Evolutionary conservation across 2,888 invertebrate species (phyloP).

Genomic region (Ophioninae sp.): DNA sequence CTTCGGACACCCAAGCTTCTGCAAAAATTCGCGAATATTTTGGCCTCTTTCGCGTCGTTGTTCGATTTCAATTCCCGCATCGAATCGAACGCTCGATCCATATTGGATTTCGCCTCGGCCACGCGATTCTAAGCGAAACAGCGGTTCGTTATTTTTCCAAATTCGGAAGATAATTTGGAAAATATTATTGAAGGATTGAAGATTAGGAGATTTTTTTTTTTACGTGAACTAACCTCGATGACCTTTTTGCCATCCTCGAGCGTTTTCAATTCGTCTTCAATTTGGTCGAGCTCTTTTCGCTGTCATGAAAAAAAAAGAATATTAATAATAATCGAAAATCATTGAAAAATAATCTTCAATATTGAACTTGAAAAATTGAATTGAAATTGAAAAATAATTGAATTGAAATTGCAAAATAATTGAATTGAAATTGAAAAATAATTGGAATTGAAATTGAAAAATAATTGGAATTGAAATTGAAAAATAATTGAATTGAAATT

Average conservation of each 20-base stretch:
- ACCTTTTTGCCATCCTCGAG: constrained; percentile 85
- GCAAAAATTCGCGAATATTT: constrained; percentile 95
- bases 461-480: too few species aligned
- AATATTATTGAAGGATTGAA: not conserved
- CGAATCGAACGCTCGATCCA: constrained; percentile 81
- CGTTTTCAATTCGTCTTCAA: constrained; percentile 85
- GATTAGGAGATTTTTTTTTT: not conserved
- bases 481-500: too few species aligned
- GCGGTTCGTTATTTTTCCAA: constrained; percentile 75
- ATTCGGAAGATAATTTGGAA: constrained; percentile 78
- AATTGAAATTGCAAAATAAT: too few species aligned
- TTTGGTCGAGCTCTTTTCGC: constrained; percentile 85
- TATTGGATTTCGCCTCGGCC: constrained; percentile 10
- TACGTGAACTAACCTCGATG: constrained; percentile 83
- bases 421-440: too few species aligned
- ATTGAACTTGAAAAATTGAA: not conserved
- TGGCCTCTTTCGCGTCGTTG: constrained; percentile 96
- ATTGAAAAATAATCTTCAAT: not conserved
- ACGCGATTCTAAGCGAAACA: constrained; percentile 74
- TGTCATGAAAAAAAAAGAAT: constrained; percentile 72
- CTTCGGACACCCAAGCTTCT: constrained; percentile 93
- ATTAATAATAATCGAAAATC: constrained; percentile 37
- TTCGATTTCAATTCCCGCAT: constrained; percentile 91
- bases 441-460: too few species aligned
- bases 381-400: not conserved